These are phyloP conservation scores for Ormyrus thymus DNA, from an alignment of 2,888 invertebrate genomes.

Conservation along the genomic window DNA sequence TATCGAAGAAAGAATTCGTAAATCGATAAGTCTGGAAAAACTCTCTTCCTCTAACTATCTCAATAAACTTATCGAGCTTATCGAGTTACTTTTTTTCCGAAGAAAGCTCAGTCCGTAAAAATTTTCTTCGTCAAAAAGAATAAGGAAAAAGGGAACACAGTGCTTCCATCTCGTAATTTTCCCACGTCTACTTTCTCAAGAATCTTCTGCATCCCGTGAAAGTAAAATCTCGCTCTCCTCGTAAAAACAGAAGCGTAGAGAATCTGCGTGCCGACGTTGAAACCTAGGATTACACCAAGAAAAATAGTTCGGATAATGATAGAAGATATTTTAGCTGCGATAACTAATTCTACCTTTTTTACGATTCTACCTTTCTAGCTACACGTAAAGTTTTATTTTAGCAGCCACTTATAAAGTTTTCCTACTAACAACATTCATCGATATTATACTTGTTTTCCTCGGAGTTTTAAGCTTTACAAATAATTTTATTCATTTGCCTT, in stretches of 20 bases:
- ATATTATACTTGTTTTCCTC: too few relatives aligned
- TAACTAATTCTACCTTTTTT: conserved; percentile 46
- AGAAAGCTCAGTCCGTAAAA: conserved; percentile 26
- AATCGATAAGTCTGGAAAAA: conserved; percentile 17
- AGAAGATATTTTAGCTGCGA: conserved; percentile 43
- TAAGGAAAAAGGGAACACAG: conserved; percentile 7
- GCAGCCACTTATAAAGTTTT: too few relatives aligned
- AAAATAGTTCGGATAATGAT: conserved; percentile 50
- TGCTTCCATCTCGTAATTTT: conserved; percentile 50
- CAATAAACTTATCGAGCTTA: conserved; percentile 46
- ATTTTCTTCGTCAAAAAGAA: conserved; percentile 31
- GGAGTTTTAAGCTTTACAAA: too few relatives aligned
- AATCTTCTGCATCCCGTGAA: conserved; percentile 53
- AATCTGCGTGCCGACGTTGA: conserved; percentile 49
- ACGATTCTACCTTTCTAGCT: background rate
- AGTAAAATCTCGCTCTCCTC: conserved; percentile 53
- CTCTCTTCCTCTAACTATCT: conserved; percentile 1
- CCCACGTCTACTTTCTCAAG: conserved; percentile 50
- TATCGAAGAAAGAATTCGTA: background rate
- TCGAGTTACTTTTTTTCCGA: conserved; percentile 2
- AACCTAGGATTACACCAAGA: conserved; percentile 47
- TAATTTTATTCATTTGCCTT: too few relatives aligned
- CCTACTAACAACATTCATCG: too few relatives aligned
- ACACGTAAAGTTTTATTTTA: too few relatives aligned
- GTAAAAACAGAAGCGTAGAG: conserved; percentile 54